Evolutionary conservation across 35 echinoderm and acorn worm species (phyloP).

Genomic region (Patiria miniata): DNA sequence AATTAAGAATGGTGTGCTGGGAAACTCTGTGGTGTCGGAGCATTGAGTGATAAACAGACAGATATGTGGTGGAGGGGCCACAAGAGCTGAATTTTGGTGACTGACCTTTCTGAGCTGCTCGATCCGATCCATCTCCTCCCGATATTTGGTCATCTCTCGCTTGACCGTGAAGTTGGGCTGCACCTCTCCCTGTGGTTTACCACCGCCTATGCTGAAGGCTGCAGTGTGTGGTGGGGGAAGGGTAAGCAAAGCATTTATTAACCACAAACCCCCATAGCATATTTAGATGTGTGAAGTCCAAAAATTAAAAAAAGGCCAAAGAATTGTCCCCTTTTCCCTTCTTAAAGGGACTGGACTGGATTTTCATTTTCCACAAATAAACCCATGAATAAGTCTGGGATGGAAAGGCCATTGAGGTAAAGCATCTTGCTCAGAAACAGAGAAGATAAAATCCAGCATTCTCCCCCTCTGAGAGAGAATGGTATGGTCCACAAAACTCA

Average conservation of each 20-base stretch:
- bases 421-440: neutral
- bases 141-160: slow-evolving; percentile 78
- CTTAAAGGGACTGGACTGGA: too few relatives aligned
- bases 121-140: slow-evolving; percentile 87
- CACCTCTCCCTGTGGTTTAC: slow-evolving; percentile 45
- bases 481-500: slow-evolving; percentile 4
- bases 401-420: too few relatives aligned
- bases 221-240: neutral
- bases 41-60: too few relatives aligned
- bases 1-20: too few relatives aligned
- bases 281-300: too few relatives aligned
- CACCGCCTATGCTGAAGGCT: slow-evolving; percentile 81
- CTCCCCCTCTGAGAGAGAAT: neutral
- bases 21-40: too few relatives aligned
- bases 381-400: too few relatives aligned
- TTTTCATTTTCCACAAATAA: too few relatives aligned
- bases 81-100: neutral
- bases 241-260: neutral
- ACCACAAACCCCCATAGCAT: too few relatives aligned
- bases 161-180: slow-evolving; percentile 84
- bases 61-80: too few relatives aligned
- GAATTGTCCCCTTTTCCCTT: too few relatives aligned
- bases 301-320: too few relatives aligned
- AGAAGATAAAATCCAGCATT: neutral
- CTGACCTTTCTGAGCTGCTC: slow-evolving; percentile 92